Evolutionary conservation across 1,140 invertebrate species (phyloP), one percentile per base, ranked within the genome.

Genomic region (Melitaea cinxia): DNA sequence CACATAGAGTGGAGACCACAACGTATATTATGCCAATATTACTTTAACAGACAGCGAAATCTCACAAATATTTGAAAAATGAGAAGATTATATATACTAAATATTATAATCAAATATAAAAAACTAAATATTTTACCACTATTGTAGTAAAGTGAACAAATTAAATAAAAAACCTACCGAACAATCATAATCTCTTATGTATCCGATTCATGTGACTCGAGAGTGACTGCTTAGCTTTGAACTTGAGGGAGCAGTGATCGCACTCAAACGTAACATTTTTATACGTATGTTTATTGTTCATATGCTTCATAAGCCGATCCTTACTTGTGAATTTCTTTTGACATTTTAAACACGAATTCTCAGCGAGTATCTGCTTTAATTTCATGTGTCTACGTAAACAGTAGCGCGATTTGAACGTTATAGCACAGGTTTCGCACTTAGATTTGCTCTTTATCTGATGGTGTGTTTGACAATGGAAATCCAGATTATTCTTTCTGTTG

Each of bases 331-430:
- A 91, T 64, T 86, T 91, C 53, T 91, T 91, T 12, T 86, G 82
- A 47, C 88, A 91, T 54, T 89, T 83, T 12, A 80, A 45, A 68
- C 88, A 91, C 0, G 86, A 74, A 52, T 91, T 89, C 53, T 91
- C 86, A 0, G 75, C 74, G 37, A 91, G 24, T 0, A 76, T 30
- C 59, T 88, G 82, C 55, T 91, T 91, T 35, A 91, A 52, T 65
- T 84, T 87, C 60, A 88, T 67, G 73, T 91, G 88, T 12, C 85
- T 61, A 10, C 85, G 79, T 28, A 91, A 65, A 72, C 88, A 91
- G 49, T 89, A 87, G 0, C 85, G 63, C 0, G 88, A 91, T 57
- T 89, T 91, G 56, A 89, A 91, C 0, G 85, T 91, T 1, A 91
- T 84, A 0, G 83, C 70, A 53, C 88, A 91, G 0, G 76, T 71